These are phyloP conservation scores for Synanthedon andrenaeformis DNA, from an alignment of 2,888 invertebrate genomes.

Conservation along the genomic window DNA sequence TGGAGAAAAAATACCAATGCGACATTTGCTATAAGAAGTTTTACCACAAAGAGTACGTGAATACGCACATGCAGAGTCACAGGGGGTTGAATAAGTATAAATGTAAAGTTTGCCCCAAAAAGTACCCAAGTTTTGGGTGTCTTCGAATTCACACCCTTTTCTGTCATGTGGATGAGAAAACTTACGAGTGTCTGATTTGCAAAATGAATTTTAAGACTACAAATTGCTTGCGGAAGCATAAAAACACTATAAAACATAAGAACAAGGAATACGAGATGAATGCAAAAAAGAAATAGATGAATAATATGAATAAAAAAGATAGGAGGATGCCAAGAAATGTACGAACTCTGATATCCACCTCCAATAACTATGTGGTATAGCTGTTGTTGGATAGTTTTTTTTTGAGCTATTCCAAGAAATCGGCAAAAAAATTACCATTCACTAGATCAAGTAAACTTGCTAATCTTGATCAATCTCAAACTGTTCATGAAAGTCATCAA, in stretches of 20 bases:
- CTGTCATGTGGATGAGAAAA: neutral
- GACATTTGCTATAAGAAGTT: neutral
- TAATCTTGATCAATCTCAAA: too few relatives aligned
- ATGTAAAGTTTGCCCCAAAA: neutral
- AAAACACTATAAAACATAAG: neutral
- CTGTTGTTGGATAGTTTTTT: too few relatives aligned
- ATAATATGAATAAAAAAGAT: too few relatives aligned
- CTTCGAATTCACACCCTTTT: neutral
- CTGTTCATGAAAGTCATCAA: too few relatives aligned
- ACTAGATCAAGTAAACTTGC: too few relatives aligned
- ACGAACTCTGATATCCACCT: too few relatives aligned
- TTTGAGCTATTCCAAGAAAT: too few relatives aligned
- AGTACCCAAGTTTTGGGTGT: neutral
- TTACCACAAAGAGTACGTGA: neutral
- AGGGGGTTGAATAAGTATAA: neutral
- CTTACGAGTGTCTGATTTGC: neutral
- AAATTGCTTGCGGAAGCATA: neutral
- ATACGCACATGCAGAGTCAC: neutral
- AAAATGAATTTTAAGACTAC: neutral
- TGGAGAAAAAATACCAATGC: neutral
- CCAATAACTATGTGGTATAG: too few relatives aligned
- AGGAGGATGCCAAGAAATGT: too few relatives aligned
- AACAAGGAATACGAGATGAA: neutral
- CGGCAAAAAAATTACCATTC: too few relatives aligned
- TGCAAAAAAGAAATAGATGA: neutral